Evolutionary conservation across 2,113 vertebrate species (phyloP), one percentile per base, ranked within the genome.

Genomic region (Lasiurus borealis): DNA sequence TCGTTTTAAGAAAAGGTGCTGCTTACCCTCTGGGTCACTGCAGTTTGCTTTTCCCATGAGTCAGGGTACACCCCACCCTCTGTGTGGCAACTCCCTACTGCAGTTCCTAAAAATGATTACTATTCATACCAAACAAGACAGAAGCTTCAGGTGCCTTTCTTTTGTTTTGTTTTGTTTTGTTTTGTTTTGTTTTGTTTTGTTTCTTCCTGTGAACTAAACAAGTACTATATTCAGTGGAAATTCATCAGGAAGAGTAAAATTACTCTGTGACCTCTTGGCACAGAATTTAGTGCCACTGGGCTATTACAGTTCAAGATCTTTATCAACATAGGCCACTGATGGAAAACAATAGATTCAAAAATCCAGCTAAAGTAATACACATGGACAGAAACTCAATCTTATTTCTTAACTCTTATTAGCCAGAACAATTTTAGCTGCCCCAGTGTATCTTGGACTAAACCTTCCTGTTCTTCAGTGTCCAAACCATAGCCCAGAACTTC

Each of bases 21-120:
- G 18, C 59, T 88, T 59, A 91, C 68, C 88, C 83, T 75, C 54
- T 16, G 31, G 73, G 27, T 89, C 82, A 73, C 62, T 29, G 50
- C 27, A 76, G 85, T 95, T 91, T 97, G 81, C 69, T 57, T 95
- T 96, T 93, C 95, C 93, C 92, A 96, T 46, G 85, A 95, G 52
- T 91, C 90, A 88, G 23, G 44, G 36, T 72, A 76, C 64, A 84
- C 94, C 54, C 75, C 6, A 16, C 82, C 85, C 69, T 85, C 62
- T 40, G 69, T 29, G 78, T 76, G 80, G 31, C 73, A 75, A 78
- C 94, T 91, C 84, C 88, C 77, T 69, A 27, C 48, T 90, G 31
- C n/a, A 91, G 62, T 96, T 95, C 85, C 88, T 95, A 50, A 92
- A 95, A 97, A 88, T 75, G 82, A 86, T 86, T 85, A 1, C 11